Evolutionary conservation across 64 coral and sea anemone genomes (phyloP).

Genomic region (Montipora efflorescens): DNA sequence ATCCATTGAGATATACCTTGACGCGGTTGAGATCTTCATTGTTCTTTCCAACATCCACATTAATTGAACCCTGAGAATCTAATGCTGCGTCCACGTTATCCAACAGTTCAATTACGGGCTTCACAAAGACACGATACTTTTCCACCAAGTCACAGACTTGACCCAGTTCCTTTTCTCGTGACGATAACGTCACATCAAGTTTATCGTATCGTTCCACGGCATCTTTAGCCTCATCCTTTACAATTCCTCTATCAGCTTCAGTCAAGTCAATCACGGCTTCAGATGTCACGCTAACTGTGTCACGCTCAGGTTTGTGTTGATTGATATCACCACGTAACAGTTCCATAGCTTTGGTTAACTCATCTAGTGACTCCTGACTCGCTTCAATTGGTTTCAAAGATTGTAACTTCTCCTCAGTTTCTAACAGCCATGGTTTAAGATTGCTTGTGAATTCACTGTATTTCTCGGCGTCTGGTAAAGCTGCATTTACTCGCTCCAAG

Average conservation of each 20-base stretch:
- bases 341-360: constrained; percentile 62
- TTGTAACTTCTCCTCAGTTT: constrained; percentile 78
- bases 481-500: constrained; percentile 53
- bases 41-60: constrained; percentile 91
- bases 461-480: constrained; percentile 79
- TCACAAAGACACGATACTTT: constrained; percentile 54
- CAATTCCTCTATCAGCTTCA: constrained; percentile 71
- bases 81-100: constrained; percentile 65
- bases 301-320: constrained; percentile 67
- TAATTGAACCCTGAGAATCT: constrained; percentile 54
- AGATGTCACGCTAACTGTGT: constrained; percentile 71
- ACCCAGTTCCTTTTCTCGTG: constrained; percentile 67
- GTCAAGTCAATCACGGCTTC: constrained; percentile 59
- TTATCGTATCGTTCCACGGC: constrained; percentile 83
- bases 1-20: constrained; percentile 61
- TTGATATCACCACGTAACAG: constrained; percentile 67
- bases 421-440: constrained; percentile 73
- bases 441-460: constrained; percentile 67
- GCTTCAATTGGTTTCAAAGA: constrained; percentile 65
- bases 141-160: constrained; percentile 46
- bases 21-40: constrained; percentile 80
- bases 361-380: constrained; percentile 53
- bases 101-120: constrained; percentile 69
- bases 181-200: constrained; percentile 57
- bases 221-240: constrained; percentile 69